Evolutionary conservation across 2,888 invertebrate genomes (phyloP), one percentile per base, ranked within the genome.

Genomic region (Candidula unifasciata): DNA sequence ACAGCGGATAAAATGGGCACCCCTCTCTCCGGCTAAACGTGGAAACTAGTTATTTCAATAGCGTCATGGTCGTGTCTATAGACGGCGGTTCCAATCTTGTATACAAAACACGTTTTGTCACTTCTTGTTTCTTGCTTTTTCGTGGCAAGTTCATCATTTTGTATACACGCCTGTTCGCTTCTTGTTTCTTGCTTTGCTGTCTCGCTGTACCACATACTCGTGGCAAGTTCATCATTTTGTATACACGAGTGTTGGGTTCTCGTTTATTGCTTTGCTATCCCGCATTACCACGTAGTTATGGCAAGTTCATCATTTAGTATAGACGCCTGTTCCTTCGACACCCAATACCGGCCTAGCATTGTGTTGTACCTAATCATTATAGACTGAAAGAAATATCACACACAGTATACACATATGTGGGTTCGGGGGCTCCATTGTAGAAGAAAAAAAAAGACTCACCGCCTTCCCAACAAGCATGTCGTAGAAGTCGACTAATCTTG

Each of bases 81-180:
- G 68, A 79, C n/a, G 8, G 37, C 30, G 13, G 30, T 44, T 66
- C 68, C 27, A 44, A 33, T 30, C 30, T 66, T 0, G 68, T 35
- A 13, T 68, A 79, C 79, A 79, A 79, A 44, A 68, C 66, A 66
- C 79, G 8, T 79, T 68, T 79, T 79, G 74, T 74, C 30, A 54
- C 30, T 16, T 74, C 30, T 54, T 74, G 30, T 74, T 54, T 52
- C 74, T 54, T 10, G 54, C 37, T 33, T 27, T 54, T 33, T 1
- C 24, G 8, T 44, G 2, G n/a, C 24, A 5, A n/a, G 24, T 71
- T 71, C 44, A 44, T n/a, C 44, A 21, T 44, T 44, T 13, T 44
- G 10, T 1, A 44, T 37, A 37, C 37, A 35, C 2, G 44, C 44
- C 13, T 44, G 44, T 44, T 44, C 6, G 44, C 13, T 13, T 74